Evolutionary conservation across 2,113 vertebrate genomes (phyloP).

Genomic region (Malurus melanocephalus): DNA sequence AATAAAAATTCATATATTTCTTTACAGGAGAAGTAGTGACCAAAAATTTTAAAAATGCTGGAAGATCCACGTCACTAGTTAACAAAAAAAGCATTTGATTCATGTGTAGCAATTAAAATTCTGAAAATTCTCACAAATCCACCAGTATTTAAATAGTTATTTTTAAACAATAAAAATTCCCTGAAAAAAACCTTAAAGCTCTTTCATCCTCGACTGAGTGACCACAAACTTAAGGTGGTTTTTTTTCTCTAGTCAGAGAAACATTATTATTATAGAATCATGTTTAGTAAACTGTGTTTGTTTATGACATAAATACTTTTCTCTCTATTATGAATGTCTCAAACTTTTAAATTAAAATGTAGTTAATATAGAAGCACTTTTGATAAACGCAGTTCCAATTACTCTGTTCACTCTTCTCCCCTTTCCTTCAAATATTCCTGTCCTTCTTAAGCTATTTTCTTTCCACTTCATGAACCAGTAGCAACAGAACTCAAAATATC

Average conservation of each 20-base stretch:
- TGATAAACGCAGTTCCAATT: not conserved
- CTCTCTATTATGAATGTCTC: not conserved
- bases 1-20: not conserved
- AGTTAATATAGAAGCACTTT: rapidly evolving
- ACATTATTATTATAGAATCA: not conserved
- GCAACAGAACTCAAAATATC: conserved; percentile 13
- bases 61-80: not conserved
- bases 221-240: not conserved
- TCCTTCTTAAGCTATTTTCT: not conserved
- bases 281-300: not conserved
- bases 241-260: not conserved
- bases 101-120: not conserved
- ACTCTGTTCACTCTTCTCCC: not conserved
- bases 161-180: not conserved
- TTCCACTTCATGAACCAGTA: not conserved
- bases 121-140: not conserved
- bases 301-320: not conserved
- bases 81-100: not conserved
- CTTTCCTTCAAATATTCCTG: not conserved
- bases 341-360: not conserved
- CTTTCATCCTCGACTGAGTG: not conserved
- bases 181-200: not conserved
- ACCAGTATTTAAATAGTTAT: not conserved
- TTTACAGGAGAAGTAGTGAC: not conserved
- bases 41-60: not conserved